Base-by-base conservation (phyloP, 2,888 invertebrate species). In the Odontocolon sp. region DNA sequence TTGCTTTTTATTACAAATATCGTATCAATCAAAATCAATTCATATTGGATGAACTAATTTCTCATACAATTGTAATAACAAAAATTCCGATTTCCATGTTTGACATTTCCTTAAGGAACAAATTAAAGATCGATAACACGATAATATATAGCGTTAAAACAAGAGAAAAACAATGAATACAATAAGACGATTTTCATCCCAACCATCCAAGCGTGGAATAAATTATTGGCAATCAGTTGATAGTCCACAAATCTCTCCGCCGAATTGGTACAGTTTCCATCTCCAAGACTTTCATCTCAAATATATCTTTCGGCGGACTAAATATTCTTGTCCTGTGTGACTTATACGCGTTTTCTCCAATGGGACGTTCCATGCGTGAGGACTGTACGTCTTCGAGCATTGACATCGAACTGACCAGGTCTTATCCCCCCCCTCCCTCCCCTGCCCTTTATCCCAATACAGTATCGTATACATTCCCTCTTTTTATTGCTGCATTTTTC, bases 181-280 rank as follows among this genome's bases (percentile, higher is more conserved):
- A 54, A 59, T 21, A 23, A 18, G 56, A 40, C 1, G 6, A 61
- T 50, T 57, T 45, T 33, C 50, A 69, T 36, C 40, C 47, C 3
- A 8, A 56, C 18, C 42, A 57, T 18, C 33, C 54, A 56, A 40
- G 57, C 78, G 68, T 64, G 42, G 42, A 31, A 59, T 38, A 73
- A 79, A 77, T 73, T 76, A 79, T 79, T 50, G 68, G 68, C 77
- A 79, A 79, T 79, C 78, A 72, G 77, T 77, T 72, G 72, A 79
- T 79, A 77, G 78, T 52, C 59, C 42, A 76, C 68, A 79, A 79
- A 79, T 79, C 76, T 72, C 45, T 33, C 26, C 40, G 50, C 50
- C 21, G 52, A 57, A 16, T 42, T 36, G 56, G 42, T 18, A 33
- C 21, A 45, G 36, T 71, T 23, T 76, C 11, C 14, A 50, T 66